Evolutionary conservation across 1,140 invertebrate genomes (phyloP).

Genomic region (Pogonognathellus flavescens): DNA sequence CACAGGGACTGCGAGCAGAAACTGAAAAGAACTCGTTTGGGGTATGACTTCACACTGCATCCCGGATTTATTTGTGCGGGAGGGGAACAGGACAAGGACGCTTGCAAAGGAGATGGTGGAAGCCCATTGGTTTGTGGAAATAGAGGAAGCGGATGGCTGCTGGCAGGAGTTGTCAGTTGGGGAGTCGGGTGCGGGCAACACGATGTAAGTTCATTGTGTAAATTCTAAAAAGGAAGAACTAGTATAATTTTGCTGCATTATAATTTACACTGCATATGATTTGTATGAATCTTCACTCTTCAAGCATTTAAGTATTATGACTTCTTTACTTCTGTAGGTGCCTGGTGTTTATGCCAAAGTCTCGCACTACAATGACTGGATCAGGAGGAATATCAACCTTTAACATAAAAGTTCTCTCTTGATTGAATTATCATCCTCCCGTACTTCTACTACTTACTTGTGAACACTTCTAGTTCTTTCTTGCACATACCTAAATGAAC

Average conservation of each 20-base stretch:
- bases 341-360: constrained; percentile 92
- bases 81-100: constrained; percentile 75
- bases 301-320: too few species aligned
- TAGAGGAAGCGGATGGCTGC: constrained; percentile 80
- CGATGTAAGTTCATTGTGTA: constrained; percentile 71
- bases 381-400: constrained; percentile 68
- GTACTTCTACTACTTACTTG: too few species aligned
- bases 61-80: constrained; percentile 92
- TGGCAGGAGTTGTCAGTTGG: constrained; percentile 83
- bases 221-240: too few species aligned
- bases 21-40: constrained; percentile 83
- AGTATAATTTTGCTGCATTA: too few species aligned
- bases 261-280: too few species aligned
- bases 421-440: too few species aligned
- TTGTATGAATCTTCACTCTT: too few species aligned
- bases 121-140: constrained; percentile 91
- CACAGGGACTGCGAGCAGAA: constrained; percentile 85
- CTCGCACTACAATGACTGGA: constrained; percentile 88
- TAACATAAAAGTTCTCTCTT: background rate
- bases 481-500: too few species aligned
- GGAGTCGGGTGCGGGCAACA: constrained; percentile 78
- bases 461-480: too few species aligned
- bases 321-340: constrained; percentile 68
- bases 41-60: constrained; percentile 87
- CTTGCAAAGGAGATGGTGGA: constrained; percentile 83